Conservation (phyloP, 1,140 invertebrate species). For the Drosophila novamexicana region DNA sequence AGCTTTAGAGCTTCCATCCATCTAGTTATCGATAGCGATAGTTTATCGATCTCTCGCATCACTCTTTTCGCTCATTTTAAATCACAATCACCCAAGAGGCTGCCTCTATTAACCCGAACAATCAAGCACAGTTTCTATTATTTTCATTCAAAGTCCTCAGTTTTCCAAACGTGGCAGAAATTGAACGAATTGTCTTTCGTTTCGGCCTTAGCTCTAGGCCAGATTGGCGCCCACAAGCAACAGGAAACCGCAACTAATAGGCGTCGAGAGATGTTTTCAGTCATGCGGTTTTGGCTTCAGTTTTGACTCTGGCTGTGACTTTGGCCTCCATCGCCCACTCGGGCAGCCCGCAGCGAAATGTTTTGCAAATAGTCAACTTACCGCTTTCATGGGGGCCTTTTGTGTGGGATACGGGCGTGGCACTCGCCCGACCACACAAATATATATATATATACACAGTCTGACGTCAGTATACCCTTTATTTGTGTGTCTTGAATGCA, state of each 20-base stretch:
- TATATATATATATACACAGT: background rate
- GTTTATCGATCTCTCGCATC: too few relatives aligned
- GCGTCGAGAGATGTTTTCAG: constrained; percentile 8
- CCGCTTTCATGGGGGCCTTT: constrained; percentile 17
- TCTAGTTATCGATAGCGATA: too few relatives aligned
- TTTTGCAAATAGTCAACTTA: constrained; percentile 9
- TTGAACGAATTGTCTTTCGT: constrained; percentile 17
- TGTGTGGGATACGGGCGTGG: constrained; percentile 29
- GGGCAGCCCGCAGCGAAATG: constrained; percentile 27
- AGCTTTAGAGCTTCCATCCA: too few relatives aligned
- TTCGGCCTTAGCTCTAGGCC: constrained; percentile 15
- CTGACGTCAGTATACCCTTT: background rate
- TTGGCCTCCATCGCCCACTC: constrained; percentile 41
- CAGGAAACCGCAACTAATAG: constrained; percentile 44
- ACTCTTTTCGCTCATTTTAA: too few relatives aligned
- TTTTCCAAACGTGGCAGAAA: background rate
- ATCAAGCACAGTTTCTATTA: background rate
- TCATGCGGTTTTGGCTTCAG: constrained; percentile 23
- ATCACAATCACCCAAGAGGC: too few relatives aligned
- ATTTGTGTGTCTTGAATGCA: background rate
- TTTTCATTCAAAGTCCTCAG: background rate
- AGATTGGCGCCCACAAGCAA: constrained; percentile 30
- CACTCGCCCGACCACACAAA: background rate
- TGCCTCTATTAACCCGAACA: too few relatives aligned
- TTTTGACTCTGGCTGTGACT: constrained; percentile 23